These are phyloP conservation scores for Conus canariensis DNA, from an alignment of 2,888 invertebrate species.

Conservation along the genomic window DNA sequence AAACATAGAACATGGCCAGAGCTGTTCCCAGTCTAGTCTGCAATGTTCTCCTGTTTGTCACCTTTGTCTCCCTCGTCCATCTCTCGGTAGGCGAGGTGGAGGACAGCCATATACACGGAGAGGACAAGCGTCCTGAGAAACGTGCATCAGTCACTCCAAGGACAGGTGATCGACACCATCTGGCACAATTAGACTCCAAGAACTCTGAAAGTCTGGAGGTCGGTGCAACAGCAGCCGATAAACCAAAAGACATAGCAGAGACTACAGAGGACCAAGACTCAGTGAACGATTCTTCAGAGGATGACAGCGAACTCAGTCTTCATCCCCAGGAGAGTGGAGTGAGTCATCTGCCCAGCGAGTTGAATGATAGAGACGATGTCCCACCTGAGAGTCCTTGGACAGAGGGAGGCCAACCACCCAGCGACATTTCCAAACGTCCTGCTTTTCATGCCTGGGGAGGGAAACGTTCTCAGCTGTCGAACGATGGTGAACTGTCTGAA, in stretches of 20 bases:
- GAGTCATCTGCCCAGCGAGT: no score
- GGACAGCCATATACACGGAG: neutral
- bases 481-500: neutral
- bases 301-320: neutral
- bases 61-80: neutral
- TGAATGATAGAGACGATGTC: neutral
- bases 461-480: neutral
- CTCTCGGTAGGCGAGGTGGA: neutral
- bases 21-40: neutral
- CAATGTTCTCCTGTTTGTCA: neutral
- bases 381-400: neutral
- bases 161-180: neutral
- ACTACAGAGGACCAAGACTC: no score
- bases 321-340: no score
- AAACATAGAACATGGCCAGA: neutral
- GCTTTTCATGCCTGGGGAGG: constrained; percentile 21
- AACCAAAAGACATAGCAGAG: neutral
- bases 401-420: neutral
- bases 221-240: neutral
- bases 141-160: neutral
- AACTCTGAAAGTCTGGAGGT: neutral
- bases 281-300: neutral
- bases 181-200: no score
- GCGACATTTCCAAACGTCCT: neutral
- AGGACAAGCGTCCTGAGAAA: neutral